Evolutionary conservation across 2,797 vertebrate species (phyloP).

Genomic region (Mycteria americana): DNA sequence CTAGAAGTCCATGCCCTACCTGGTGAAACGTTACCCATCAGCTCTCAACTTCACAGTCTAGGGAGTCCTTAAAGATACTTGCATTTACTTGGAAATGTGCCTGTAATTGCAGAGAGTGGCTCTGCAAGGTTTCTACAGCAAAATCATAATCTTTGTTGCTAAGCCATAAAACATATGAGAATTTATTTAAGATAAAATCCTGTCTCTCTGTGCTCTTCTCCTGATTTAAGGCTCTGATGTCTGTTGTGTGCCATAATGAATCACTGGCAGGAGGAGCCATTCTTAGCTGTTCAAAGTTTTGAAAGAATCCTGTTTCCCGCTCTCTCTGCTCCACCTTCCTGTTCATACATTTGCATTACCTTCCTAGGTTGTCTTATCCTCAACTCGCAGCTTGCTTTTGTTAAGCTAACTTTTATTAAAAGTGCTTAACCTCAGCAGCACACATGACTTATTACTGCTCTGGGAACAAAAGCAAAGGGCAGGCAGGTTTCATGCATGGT

Average conservation of each 20-base stretch:
- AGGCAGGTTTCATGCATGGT: background rate
- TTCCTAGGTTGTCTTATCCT: background rate
- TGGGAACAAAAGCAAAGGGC: background rate
- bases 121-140: slow-evolving; percentile 19
- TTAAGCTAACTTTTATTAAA: background rate
- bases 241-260: slow-evolving; percentile 1
- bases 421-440: background rate
- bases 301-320: background rate
- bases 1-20: background rate
- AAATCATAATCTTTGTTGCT: background rate
- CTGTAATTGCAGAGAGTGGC: background rate
- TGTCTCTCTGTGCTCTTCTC: background rate
- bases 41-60: background rate
- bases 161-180: background rate
- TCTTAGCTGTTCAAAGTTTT: slow-evolving; percentile 27
- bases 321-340: background rate
- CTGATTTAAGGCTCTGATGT: slow-evolving; percentile 7
- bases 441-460: background rate
- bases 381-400: background rate
- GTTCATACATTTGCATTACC: background rate
- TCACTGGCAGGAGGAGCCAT: background rate
- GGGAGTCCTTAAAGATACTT: background rate
- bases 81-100: background rate
- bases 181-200: slow-evolving; percentile 33
- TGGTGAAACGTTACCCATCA: background rate